These are phyloP conservation scores for Tipula helvola DNA, from an alignment of 2,888 invertebrate species.

Conservation along the genomic window DNA sequence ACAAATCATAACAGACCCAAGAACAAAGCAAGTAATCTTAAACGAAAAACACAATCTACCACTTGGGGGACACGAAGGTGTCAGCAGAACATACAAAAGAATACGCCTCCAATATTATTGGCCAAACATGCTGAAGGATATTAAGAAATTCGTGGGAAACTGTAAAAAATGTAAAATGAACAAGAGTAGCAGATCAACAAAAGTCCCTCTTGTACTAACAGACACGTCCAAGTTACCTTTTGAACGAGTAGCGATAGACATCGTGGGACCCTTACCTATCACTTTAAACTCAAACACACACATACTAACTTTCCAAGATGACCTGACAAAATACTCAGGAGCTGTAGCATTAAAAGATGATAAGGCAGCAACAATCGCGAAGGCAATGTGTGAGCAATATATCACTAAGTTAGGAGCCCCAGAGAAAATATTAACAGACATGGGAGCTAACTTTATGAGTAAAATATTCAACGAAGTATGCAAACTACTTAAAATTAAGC, in stretches of 20 bases:
- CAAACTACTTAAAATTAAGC: too few species aligned
- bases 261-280: not conserved
- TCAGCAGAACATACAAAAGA: too few species aligned
- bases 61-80: not conserved
- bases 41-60: not conserved
- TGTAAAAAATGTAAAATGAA: not conserved
- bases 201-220: not conserved
- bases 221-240: too few species aligned
- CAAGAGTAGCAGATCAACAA: not conserved
- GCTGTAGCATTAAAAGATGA: not conserved
- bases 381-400: not conserved
- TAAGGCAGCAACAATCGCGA: not conserved
- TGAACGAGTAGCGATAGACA: too few species aligned
- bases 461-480: too few species aligned
- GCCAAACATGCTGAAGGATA: not conserved
- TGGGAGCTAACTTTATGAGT: too few species aligned
- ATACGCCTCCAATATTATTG: too few species aligned
- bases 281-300: not conserved
- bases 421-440: too few species aligned
- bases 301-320: too few species aligned
- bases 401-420: too few species aligned
- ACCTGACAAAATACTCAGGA: too few species aligned
- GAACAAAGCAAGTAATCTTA: not conserved
- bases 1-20: not conserved
- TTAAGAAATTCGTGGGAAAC: not conserved